Evolutionary conservation across 2,888 invertebrate genomes (phyloP).

Genomic region (Luperina testacea): DNA sequence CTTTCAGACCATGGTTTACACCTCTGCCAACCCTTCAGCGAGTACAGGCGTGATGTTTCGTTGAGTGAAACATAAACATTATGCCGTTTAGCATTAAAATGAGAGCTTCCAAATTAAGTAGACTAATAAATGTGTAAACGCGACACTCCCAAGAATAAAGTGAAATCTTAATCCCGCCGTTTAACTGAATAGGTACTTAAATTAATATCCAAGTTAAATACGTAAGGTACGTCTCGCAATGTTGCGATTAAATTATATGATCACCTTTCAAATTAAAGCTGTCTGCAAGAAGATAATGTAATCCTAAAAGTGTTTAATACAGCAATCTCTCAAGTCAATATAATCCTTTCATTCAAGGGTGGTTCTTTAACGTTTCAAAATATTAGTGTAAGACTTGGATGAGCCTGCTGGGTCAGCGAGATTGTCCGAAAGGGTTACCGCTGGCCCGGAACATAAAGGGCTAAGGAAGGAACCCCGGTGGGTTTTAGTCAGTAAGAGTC

Average conservation of each 20-base stretch:
- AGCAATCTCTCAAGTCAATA: not conserved
- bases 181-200: slow-evolving; percentile 17
- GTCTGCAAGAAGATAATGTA: slow-evolving; percentile 13
- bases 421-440: too few relatives aligned
- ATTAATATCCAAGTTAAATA: slow-evolving; percentile 36
- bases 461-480: too few relatives aligned
- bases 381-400: not conserved
- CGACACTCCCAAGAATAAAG: slow-evolving; percentile 18
- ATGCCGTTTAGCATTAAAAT: slow-evolving; percentile 9
- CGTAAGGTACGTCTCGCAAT: slow-evolving; percentile 4
- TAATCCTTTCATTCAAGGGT: not conserved
- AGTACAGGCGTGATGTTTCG: not conserved
- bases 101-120: slow-evolving; percentile 20
- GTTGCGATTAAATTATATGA: slow-evolving; percentile 34
- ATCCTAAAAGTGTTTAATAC: slow-evolving; percentile 13
- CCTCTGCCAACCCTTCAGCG: too few relatives aligned
- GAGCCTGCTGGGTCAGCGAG: too few relatives aligned
- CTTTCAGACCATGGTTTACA: not conserved
- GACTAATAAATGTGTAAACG: slow-evolving; percentile 34
- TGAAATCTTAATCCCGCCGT: slow-evolving; percentile 33
- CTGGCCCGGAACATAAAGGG: too few relatives aligned
- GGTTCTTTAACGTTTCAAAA: not conserved
- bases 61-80: not conserved
- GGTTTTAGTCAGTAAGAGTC: too few relatives aligned
- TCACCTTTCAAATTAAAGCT: slow-evolving; percentile 28